These are phyloP conservation scores for Urocolius indicus DNA, from an alignment of 2,113 vertebrate genomes.

Conservation along the genomic window DNA sequence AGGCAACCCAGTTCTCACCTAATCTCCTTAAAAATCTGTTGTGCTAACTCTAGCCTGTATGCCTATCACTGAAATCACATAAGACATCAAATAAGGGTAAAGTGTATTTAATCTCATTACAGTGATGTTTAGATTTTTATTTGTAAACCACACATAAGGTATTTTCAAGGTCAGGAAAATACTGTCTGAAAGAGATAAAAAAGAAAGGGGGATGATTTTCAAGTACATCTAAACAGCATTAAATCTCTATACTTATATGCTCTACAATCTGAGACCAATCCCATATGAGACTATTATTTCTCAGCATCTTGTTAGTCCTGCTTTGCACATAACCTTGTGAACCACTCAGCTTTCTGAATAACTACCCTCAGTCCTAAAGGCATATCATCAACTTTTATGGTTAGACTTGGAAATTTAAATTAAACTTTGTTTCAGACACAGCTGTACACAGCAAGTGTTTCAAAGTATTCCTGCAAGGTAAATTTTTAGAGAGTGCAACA, in stretches of 20 bases:
- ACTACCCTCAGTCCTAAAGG: constrained; percentile 3
- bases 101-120: constrained; percentile 13
- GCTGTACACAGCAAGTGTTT: constrained; percentile 5
- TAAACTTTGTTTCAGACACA: constrained; percentile 48
- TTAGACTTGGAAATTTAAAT: constrained; percentile 63
- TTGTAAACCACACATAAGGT: neutral
- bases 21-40: constrained; percentile 44
- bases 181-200: neutral
- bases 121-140: constrained; percentile 33
- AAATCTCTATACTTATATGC: neutral
- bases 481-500: constrained; percentile 35
- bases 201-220: constrained; percentile 1
- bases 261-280: constrained; percentile 28
- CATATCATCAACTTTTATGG: constrained; percentile 1
- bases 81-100: neutral
- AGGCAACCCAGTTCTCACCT: neutral
- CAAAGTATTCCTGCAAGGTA: constrained; percentile 44
- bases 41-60: neutral
- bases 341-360: constrained; percentile 22
- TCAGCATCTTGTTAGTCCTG: constrained; percentile 57
- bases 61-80: neutral
- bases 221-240: constrained; percentile 50
- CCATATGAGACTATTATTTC: constrained; percentile 65
- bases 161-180: constrained; percentile 58
- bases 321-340: constrained; percentile 64